These are phyloP conservation scores for Oenanthe oenanthe DNA, from an alignment of 2,113 vertebrate genomes.

Conservation along the genomic window DNA sequence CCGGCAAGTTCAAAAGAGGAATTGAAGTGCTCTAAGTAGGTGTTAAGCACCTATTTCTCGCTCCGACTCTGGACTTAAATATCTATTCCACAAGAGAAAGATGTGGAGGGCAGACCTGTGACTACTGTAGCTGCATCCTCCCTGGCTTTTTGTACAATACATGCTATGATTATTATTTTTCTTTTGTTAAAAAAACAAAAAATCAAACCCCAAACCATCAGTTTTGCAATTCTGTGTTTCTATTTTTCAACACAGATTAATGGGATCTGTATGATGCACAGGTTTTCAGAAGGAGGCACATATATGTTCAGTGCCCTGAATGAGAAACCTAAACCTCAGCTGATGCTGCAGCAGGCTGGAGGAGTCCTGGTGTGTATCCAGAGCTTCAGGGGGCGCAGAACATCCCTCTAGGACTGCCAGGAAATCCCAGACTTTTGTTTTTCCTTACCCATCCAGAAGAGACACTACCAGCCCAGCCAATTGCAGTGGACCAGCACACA, in stretches of 20 bases:
- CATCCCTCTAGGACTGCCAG: background rate
- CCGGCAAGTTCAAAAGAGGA: constrained; percentile 45
- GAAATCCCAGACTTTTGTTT: background rate
- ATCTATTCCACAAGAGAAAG: background rate
- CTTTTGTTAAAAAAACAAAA: background rate
- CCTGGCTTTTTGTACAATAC: background rate
- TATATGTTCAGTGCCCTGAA: background rate
- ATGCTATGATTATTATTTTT: background rate
- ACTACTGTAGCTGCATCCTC: background rate
- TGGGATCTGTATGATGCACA: background rate
- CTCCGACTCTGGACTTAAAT: background rate
- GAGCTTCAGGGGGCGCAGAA: background rate
- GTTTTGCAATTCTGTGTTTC: background rate
- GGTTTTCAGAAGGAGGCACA: background rate
- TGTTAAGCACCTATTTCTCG: constrained; percentile 46
- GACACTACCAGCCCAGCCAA: rapidly evolving
- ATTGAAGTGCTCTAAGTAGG: constrained; percentile 43
- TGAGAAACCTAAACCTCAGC: background rate
- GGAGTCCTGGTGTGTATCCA: background rate
- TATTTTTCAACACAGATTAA: background rate
- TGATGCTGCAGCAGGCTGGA: background rate
- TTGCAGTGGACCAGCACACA: background rate
- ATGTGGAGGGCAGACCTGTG: background rate
- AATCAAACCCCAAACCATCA: rapidly evolving
- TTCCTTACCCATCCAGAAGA: background rate